Evolutionary conservation across 1,140 invertebrate species (phyloP), one percentile per base, ranked within the genome.

Genomic region (Drosophila dunni): DNA sequence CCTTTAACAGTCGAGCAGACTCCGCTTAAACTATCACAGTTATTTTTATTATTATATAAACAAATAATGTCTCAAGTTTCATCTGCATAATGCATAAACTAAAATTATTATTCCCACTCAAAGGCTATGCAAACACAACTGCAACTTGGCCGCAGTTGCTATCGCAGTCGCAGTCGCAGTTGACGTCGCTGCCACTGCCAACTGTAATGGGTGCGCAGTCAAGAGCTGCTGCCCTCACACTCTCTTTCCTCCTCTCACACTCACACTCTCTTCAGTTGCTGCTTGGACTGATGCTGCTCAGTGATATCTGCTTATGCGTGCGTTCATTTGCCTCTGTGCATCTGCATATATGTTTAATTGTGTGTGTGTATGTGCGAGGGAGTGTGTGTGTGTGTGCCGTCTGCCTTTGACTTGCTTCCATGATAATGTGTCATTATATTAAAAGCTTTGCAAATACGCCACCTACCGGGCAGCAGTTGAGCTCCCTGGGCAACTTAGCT

Each of bases 371-470:
- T 76, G 51, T 20, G 20, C 51, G 48, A 40, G 68, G 24, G 11
- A 17, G 50, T 46, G 5, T 8, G 7, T 44, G 56, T 56, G 53
- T 71, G 42, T 44, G 54, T 50, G 53, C 36, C 40, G 20, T 33
- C 20, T 69, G 66, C 70, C 75, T 85, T 85, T 85, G 81, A 85
- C 78, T 70, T 24, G 48, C 33, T 29, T 77, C 75, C 75, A 75
- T 81, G 78, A 81, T 84, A 83, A 89, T 88, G 81, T 89, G 78
- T 89, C 84, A 89, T 89, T 89, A 89, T 74, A 89, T 84, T 89
- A 84, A 89, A 84, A 89, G 84, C 85, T 76, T 79, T 75, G 84
- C 75, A 89, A 89, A 84, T 79, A 89, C 60, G 76, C 79, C 81
- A 74, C 62, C 75, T 77, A 73, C 57, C 76, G 75, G 48, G 48